Evolutionary conservation across 2,888 invertebrate species (phyloP).

Genomic region (Geophilus truncorum): DNA sequence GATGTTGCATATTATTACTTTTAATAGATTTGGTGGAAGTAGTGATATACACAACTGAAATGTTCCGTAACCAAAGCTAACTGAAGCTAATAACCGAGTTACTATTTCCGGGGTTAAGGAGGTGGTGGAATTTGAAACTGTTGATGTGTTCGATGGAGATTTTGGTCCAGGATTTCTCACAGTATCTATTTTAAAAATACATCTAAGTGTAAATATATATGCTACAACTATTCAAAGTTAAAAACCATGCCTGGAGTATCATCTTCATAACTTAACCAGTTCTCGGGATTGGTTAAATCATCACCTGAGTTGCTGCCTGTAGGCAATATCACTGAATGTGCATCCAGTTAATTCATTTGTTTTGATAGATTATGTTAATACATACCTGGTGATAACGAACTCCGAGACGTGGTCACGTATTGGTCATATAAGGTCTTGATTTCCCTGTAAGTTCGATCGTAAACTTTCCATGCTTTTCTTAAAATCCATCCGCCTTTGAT

Average conservation of each 20-base stretch:
- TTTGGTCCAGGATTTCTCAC: background rate
- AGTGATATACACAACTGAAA: constrained; percentile 64
- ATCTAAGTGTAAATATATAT: too few relatives aligned
- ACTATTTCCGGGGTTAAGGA: constrained; percentile 53
- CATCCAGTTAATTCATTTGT: too few relatives aligned
- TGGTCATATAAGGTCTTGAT: background rate
- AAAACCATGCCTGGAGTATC: background rate
- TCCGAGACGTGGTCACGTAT: background rate
- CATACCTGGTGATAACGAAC: background rate
- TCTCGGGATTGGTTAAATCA: background rate
- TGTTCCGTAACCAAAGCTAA: constrained; percentile 65
- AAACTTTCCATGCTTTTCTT: constrained; percentile 64
- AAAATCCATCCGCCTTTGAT: constrained; percentile 64
- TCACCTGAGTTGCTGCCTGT: background rate
- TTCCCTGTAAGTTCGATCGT: constrained; percentile 60
- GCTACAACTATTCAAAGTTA: too few relatives aligned
- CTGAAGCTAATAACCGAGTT: constrained; percentile 60
- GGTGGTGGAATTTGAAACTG: background rate
- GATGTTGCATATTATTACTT: background rate
- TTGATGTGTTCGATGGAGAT: background rate
- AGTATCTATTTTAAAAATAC: background rate
- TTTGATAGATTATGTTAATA: background rate
- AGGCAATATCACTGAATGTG: too few relatives aligned
- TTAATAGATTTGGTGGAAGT: constrained; percentile 57
- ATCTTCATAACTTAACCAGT: background rate